phyloP scores from a whole-genome alignment of 2,797 vertebrate species.

The Cynopterus sphinx region DNA sequence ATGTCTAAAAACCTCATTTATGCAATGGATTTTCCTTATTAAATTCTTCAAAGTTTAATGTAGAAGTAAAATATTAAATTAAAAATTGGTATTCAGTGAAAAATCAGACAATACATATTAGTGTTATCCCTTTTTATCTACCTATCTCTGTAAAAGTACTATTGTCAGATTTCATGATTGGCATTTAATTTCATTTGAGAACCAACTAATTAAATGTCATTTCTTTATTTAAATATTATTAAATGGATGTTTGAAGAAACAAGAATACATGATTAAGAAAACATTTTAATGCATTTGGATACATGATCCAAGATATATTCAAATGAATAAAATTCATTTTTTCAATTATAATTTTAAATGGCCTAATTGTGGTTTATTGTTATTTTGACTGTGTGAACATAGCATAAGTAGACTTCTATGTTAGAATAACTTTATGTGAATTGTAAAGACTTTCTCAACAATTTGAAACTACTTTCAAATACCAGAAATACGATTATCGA shows the following conservation, averaged over 20 bases:
- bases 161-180: conserved; percentile 31
- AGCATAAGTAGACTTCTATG: conserved; percentile 10
- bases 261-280: conserved; percentile 43
- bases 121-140: neutral
- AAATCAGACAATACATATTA: conserved; percentile 27
- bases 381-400: conserved; percentile 30
- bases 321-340: conserved; percentile 46
- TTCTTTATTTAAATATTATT: conserved; percentile 38
- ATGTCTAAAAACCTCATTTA: conserved; percentile 24
- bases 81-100: conserved; percentile 21
- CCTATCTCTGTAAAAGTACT: conserved; percentile 38
- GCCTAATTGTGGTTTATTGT: conserved; percentile 21
- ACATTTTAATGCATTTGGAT: conserved; percentile 35
- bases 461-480: conserved; percentile 54
- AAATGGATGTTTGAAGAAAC: conserved; percentile 44
- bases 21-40: neutral
- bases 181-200: conserved; percentile 49
- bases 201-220: conserved; percentile 47
- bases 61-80: conserved; percentile 11
- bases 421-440: conserved; percentile 22
- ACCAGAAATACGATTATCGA: neutral
- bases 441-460: conserved; percentile 6
- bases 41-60: conserved; percentile 48
- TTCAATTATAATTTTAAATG: conserved; percentile 28
- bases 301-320: conserved; percentile 23